Evolutionary conservation across 64 coral and sea anemone genomes (phyloP).

Genomic region (Porites australiensis): DNA sequence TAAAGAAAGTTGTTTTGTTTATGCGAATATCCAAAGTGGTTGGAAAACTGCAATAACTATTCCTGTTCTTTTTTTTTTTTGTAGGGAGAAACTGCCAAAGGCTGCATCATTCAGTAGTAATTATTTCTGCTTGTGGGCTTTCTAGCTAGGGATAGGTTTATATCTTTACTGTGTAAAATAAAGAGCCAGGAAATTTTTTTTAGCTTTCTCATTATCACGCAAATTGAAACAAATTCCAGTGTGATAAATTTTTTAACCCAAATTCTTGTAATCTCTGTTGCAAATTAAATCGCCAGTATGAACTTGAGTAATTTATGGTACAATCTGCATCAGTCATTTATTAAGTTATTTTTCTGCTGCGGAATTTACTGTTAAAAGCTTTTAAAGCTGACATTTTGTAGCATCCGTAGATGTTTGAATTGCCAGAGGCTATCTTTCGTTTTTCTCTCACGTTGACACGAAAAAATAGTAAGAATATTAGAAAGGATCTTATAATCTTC

Average conservation of each 20-base stretch:
- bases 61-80: neutral
- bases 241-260: slow-evolving; percentile 5
- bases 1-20: too few relatives aligned
- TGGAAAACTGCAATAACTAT: neutral
- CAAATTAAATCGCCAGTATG: too few relatives aligned
- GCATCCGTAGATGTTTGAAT: neutral
- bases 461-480: too few relatives aligned
- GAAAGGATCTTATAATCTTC: too few relatives aligned
- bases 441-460: too few relatives aligned
- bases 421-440: neutral
- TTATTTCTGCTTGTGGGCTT: neutral
- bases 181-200: neutral
- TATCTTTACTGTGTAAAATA: slow-evolving; percentile 43
- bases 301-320: neutral
- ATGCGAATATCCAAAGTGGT: too few relatives aligned
- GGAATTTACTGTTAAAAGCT: neutral
- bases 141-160: slow-evolving; percentile 10
- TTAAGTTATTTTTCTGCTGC: neutral
- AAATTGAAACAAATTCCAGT: neutral
- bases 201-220: neutral
- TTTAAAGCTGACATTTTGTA: neutral
- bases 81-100: slow-evolving; percentile 28
- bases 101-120: slow-evolving; percentile 38
- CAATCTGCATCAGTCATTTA: neutral
- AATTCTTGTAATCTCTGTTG: neutral